Evolutionary conservation across 2,797 vertebrate species (phyloP), one percentile per base, ranked within the genome.

Genomic region (Chiroxiphia lanceolata): DNA sequence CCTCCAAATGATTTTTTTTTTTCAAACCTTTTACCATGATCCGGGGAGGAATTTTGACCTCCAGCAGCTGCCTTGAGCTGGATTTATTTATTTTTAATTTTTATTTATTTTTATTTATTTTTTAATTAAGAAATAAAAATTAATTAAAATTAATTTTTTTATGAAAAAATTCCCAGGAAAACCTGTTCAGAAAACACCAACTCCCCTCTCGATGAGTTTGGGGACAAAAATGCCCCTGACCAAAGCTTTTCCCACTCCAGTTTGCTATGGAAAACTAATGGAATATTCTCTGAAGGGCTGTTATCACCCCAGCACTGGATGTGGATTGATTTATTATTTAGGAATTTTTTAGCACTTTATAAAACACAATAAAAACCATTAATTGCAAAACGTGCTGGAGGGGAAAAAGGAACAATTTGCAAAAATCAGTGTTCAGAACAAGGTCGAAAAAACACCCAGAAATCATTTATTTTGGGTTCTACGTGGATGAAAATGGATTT

Each of bases 11-110:
- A 2, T 76, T 76, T 65, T 38, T 38, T 38, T 80, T 93, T 87
- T 47, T 64, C 21, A 31, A 33, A 36, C 9, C 9, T 11, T 89
- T 68, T 53, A 40, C 40, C 40, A 71, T 67, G 63, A 68, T 72
- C 89, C 63, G 26, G 54, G 71, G 80, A 87, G 72, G 59, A 59
- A 57, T 84, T 68, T 67, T 64, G 78, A 92, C 91, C 74, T 51
- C 72, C 42, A 81, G 60, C 79, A 94, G 75, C 83, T 77, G 74
- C 78, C 26, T n/a, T 36, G 59, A 59, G 34, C 74, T 19, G 48
- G 44, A 51, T 38, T 38, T 11, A 38, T 38, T 38, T 38, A 38
- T 38, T 38, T 38, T 38, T 38, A 10, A 38, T 38, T 38, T 38
- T 38, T 3, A 38, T 38, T 38, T 38, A n/a, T 38, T 11, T 38